Evolutionary conservation across 92 coral and sea anemone species (phyloP).

Genomic region (Micromussa lordhowensis): DNA sequence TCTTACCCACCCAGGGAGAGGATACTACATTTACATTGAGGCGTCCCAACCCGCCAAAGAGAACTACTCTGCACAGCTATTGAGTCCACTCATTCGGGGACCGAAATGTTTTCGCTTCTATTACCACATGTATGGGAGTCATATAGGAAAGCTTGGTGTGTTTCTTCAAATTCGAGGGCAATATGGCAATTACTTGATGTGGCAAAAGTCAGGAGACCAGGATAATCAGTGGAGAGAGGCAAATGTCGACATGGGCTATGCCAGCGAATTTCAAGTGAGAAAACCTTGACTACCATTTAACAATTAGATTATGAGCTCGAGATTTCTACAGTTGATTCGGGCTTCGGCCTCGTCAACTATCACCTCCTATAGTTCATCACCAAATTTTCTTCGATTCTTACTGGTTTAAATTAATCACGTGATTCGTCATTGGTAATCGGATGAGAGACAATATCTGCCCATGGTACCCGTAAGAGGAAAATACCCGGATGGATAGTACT

Average conservation of each 20-base stretch:
- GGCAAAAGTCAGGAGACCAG: slow-evolving; percentile 18
- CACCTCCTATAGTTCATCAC: no score
- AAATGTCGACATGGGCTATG: not conserved
- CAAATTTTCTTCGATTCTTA: no score
- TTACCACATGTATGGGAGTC: slow-evolving; percentile 39
- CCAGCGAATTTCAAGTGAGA: slow-evolving; percentile 25
- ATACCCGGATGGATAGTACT: no score
- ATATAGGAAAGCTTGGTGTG: slow-evolving; percentile 29
- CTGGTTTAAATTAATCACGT: no score
- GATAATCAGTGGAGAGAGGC: slow-evolving; percentile 37
- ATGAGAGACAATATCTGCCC: no score
- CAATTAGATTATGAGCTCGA: no score
- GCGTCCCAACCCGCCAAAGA: slow-evolving; percentile 4
- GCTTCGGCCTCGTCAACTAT: no score
- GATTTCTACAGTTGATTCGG: no score
- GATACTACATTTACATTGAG: slow-evolving; percentile 36
- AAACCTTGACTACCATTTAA: not conserved
- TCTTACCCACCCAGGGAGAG: not conserved
- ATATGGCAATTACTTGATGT: not conserved
- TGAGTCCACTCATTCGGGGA: slow-evolving; percentile 26
- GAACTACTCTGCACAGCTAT: not conserved
- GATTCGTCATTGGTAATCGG: no score
- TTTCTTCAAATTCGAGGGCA: not conserved
- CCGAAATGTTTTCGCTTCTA: slow-evolving; percentile 34
- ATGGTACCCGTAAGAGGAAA: no score